phyloP scores from a whole-genome alignment of 1,140 invertebrate genomes.

The Atopsyche davidsoni region DNA sequence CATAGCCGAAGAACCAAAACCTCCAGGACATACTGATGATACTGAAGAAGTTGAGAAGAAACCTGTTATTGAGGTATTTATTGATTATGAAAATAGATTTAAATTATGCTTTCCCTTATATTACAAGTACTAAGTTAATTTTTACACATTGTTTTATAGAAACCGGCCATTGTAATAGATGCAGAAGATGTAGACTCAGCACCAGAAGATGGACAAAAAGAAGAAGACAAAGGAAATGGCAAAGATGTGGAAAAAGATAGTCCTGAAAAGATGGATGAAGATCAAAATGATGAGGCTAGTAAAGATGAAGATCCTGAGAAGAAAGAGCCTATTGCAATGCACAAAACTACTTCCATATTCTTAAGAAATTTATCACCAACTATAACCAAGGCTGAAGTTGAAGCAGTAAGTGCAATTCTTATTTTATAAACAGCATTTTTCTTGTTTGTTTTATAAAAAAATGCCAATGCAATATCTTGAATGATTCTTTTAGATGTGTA shows the following conservation, averaged over 20 bases:
- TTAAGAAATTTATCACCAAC: conserved; percentile 90
- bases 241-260: conserved; percentile 37
- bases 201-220: conserved; percentile 33
- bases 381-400: conserved; percentile 95
- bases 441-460: conserved; percentile 8
- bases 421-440: conserved; percentile 9
- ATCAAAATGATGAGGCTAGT: conserved; percentile 38
- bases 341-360: conserved; percentile 96
- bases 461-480: too few species aligned
- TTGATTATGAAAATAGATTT: not conserved
- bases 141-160: conserved; percentile 14
- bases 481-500: conserved; percentile 73
- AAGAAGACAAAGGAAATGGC: conserved; percentile 37
- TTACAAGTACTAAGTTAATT: conserved; percentile 1
- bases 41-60: conserved; percentile 20
- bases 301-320: conserved; percentile 49
- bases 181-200: conserved; percentile 20
- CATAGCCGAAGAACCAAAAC: conserved; percentile 11
- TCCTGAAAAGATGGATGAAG: conserved; percentile 21
- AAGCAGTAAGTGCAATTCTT: conserved; percentile 63
- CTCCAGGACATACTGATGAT: conserved; percentile 26
- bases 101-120: conserved; percentile 3
- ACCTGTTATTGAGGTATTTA: too few species aligned
- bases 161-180: too few species aligned
- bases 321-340: conserved; percentile 64